Evolutionary conservation across 2,113 vertebrate species (phyloP), one percentile per base, ranked within the genome.

Genomic region (Madoqua kirkii): DNA sequence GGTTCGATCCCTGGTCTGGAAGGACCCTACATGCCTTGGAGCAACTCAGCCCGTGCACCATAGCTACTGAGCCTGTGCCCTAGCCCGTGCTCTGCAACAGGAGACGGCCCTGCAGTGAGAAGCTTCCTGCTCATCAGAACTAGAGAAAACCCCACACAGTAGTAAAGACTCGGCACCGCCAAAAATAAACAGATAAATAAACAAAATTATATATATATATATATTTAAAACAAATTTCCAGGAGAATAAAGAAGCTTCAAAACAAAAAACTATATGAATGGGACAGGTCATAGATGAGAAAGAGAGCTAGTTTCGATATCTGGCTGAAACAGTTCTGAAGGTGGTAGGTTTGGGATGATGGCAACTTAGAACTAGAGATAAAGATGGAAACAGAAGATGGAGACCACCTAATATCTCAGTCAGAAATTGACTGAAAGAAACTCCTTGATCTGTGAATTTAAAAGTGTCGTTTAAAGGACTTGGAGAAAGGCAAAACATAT

Each of bases 201-300:
- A 40, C n/a, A 25, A 76, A 76, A 27, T 76, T 27, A 4, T 76
- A 76, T 76, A 14, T 43, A 76, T 40, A 76, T 76, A 14, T 43
- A 76, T 76, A 14, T 43, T 13, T 40, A 25, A n/a, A 36, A 31
- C 7, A 10, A 15, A 43, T 7, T 17, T 52, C 19, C 8, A 23
- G 74, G 54, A 10, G 43, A 8, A 29, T 14, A 40, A 85, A 43
- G 33, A 33, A 25, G 31, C 36, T 90, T 33, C 45, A 48, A 96
- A 91, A 76, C 33, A 45, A 17, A 67, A 64, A 0, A n/a, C 48
- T 0, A 0, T 25, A 1, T 13, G 3, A 16, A 45, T 12, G 54
- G 62, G 84, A 40, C 9, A 10, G 40, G 86, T 50, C 33, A 4
- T 5, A 29, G 23, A 33, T 43, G 62, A 19, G 40, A 17, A 40